Conservation (phyloP, 2,888 invertebrate genomes). For the Volucella bombylans region DNA sequence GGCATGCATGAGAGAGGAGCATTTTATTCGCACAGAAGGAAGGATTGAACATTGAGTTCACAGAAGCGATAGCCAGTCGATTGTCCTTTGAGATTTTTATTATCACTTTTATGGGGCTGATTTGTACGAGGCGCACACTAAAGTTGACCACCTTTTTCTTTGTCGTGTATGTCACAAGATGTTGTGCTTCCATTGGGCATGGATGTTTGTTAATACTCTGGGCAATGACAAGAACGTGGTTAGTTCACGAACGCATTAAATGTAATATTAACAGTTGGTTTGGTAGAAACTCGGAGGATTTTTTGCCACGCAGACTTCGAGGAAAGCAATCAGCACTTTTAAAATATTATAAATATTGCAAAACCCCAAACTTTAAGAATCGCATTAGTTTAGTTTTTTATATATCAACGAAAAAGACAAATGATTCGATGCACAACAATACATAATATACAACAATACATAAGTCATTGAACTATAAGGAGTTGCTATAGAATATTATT, state of each 20-base stretch:
- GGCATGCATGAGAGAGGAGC: slow-evolving; percentile 12
- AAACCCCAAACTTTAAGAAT: too few species aligned
- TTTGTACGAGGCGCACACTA: slow-evolving; percentile 44
- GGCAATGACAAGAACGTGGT: slow-evolving; percentile 40
- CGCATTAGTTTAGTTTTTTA: too few species aligned
- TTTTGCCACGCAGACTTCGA: too few species aligned
- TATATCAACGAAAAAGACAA: too few species aligned
- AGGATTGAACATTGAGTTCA: slow-evolving; percentile 10
- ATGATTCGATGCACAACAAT: too few species aligned
- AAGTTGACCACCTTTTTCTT: slow-evolving; percentile 7
- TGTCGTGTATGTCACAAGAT: slow-evolving; percentile 37
- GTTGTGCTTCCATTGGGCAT: slow-evolving; percentile 33
- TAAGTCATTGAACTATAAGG: too few species aligned
- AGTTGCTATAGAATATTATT: too few species aligned
- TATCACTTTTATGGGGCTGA: slow-evolving; percentile 59
- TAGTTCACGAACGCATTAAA: slow-evolving; percentile 41
- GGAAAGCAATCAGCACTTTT: too few species aligned
- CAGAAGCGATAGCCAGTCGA: slow-evolving; percentile 53
- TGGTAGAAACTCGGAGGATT: not conserved
- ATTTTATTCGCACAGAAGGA: slow-evolving; percentile 20
- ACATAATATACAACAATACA: too few species aligned
- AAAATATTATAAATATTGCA: too few species aligned
- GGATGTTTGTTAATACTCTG: slow-evolving; percentile 27
- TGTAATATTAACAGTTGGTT: slow-evolving; percentile 15
- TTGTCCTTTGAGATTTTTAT: slow-evolving; percentile 59